These are phyloP conservation scores for Melieria picta DNA, from an alignment of 2,888 invertebrate genomes.

Conservation along the genomic window DNA sequence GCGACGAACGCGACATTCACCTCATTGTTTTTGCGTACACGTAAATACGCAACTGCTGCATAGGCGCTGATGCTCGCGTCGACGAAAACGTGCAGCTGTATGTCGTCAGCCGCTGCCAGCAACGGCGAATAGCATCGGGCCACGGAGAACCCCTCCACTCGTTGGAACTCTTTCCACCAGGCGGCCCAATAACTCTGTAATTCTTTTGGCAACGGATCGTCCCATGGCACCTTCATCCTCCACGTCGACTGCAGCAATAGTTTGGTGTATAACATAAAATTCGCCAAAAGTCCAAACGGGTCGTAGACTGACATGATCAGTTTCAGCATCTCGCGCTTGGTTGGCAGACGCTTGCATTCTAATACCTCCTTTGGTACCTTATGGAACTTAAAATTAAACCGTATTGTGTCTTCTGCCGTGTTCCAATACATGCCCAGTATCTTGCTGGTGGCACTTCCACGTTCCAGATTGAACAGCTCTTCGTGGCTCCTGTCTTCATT, in stretches of 20 bases:
- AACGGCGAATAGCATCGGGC: conserved; percentile 34
- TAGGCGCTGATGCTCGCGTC: conserved; percentile 39
- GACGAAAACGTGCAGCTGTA: conserved; percentile 38
- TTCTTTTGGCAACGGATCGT: conserved; percentile 32
- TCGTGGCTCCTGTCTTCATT: not conserved
- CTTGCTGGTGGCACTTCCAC: not conserved
- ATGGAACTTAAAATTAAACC: conserved; percentile 5
- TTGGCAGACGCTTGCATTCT: not conserved
- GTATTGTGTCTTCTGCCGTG: not conserved
- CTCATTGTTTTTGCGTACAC: no score
- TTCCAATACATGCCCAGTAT: conserved; percentile 22
- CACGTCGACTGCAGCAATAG: conserved; percentile 31
- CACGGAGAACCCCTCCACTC: conserved; percentile 12
- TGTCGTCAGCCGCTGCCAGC: conserved; percentile 7
- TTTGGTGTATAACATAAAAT: no score
- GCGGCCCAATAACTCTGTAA: conserved; percentile 19
- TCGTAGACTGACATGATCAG: not conserved
- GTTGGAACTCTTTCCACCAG: conserved; percentile 34
- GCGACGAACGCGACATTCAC: conserved; percentile 38
- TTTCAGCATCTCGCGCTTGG: not conserved
- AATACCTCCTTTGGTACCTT: conserved; percentile 1
- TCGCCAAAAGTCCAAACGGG: no score
- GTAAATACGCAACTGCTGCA: conserved; percentile 37
- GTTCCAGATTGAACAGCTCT: not conserved
- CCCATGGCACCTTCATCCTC: conserved; percentile 34